Percentiles rank a stretch among this genome's conserved stretches.
These are phyloP conservation scores for Taenioides sp. DNA, from an alignment of 2,797 vertebrate genomes.

Conservation along the genomic window DNA sequence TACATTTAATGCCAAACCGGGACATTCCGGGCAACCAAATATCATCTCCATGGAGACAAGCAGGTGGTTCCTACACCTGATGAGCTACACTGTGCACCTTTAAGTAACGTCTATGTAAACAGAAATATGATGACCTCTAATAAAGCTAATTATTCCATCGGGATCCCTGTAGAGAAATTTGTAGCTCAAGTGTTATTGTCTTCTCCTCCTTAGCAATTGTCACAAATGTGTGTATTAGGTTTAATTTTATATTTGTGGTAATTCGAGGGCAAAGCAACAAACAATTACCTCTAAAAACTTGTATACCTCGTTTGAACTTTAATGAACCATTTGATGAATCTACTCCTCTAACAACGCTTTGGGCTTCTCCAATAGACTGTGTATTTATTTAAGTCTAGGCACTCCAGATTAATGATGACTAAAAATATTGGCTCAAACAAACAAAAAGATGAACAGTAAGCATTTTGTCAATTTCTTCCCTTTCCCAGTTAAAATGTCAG, in stretches of 20 bases:
- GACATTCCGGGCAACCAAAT: no score
- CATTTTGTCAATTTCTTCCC: conserved; percentile 37
- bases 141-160: no score
- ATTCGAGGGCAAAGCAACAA: background rate
- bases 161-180: no score
- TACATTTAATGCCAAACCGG: no score
- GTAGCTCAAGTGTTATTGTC: no score
- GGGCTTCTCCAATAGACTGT: background rate
- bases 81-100: no score
- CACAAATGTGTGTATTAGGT: background rate
- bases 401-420: conserved; percentile 34
- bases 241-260: background rate
- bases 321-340: conserved; percentile 2
- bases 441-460: conserved; percentile 40
- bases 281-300: background rate
- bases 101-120: no score
- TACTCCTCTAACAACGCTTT: background rate
- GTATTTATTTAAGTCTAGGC: background rate
- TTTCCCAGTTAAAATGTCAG: conserved; percentile 31
- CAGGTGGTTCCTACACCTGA: no score
- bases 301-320: conserved; percentile 6
- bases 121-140: no score
- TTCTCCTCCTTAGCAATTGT: background rate
- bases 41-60: no score
- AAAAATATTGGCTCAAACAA: conserved; percentile 33